phyloP scores from a whole-genome alignment of 37 sponge, comb jelly and placozoan genomes.

The Theonella swinhoei region DNA sequence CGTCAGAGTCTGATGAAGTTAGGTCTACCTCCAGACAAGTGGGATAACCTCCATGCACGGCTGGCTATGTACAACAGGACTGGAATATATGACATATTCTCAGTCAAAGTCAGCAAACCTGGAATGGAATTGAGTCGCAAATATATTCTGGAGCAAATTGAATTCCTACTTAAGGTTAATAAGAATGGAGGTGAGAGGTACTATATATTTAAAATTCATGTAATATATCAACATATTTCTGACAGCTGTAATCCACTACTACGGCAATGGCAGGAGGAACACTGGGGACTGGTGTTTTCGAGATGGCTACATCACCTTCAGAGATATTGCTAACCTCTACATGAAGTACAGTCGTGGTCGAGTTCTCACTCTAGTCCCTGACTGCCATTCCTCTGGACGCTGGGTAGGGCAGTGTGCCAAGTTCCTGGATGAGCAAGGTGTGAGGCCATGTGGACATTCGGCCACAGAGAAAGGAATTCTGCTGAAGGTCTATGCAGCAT shows the following conservation, averaged over 20 bases:
- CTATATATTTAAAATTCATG: no score
- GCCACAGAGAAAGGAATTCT: conserved; percentile 61
- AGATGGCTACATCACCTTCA: conserved; percentile 63
- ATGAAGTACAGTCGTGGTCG: conserved; percentile 37
- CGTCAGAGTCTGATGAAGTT: background rate
- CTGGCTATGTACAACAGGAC: background rate
- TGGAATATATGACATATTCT: background rate
- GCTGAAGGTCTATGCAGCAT: conserved; percentile 57
- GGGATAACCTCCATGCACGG: background rate
- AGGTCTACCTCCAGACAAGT: background rate
- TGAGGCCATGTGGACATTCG: conserved; percentile 72
- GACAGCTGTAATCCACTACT: conserved; percentile 68
- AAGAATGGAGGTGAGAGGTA: background rate
- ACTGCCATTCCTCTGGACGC: conserved; percentile 68
- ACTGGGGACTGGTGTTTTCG: conserved; percentile 89
- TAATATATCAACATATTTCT: no score
- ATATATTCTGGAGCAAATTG: background rate
- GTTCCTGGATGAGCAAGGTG: conserved; percentile 52
- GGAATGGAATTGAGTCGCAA: background rate
- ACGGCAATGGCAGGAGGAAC: conserved; percentile 61
- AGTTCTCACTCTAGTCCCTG: conserved; percentile 51
- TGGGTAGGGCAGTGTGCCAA: conserved; percentile 49
- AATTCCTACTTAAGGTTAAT: background rate
- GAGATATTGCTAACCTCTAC: conserved; percentile 64
- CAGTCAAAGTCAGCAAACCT: background rate